Evolutionary conservation across 2,888 invertebrate species (phyloP), one percentile per base, ranked within the genome.

Genomic region (Ferrisia virgata): DNA sequence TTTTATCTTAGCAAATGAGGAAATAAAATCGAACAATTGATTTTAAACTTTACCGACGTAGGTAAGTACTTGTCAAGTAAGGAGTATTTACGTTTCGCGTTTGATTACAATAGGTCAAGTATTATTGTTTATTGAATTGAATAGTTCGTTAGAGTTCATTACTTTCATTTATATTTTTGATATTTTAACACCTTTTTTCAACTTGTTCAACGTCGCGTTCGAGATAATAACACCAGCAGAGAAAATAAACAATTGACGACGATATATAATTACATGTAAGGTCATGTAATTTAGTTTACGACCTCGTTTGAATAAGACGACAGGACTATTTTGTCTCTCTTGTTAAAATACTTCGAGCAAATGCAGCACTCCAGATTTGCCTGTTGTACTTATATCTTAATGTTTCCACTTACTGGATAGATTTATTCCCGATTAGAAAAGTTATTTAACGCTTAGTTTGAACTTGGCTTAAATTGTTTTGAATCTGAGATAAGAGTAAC

Each of bases 161-260:
- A 72, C 72, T 72, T 72, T 72, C 72, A 72, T 72, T 72, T 72
- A 72, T 72, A 72, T 72, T 72, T n/a, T 72, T 33, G 72, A 72
- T 72, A 72, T 33, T 72, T 72, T 72, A 72, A 72, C 72, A 72
- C 72, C 72, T 72, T 33, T 72, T 72, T n/a, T n/a, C n/a, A n/a
- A n/a, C 72, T 72, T 33, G 33, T 72, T 31, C 15, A 18, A 72
- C 72, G 72, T 72, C 28, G 58, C 11, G 58, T 72, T 72, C 28
- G 8, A 72, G 72, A 72, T 72, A 72, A 72, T 72, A 33, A 72
- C 33, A 72, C 72, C 72, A 72, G 72, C 72, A 72, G 72, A n/a
- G 28, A 72, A 72, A 72, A 72, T 33, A n/a, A 72, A 72, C 72
- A 72, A 72, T 72, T 72, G 72, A n/a, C 72, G 33, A 36, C 36